These are phyloP conservation scores for Arenaria interpres DNA, from an alignment of 2,113 vertebrate species.

Conservation along the genomic window DNA sequence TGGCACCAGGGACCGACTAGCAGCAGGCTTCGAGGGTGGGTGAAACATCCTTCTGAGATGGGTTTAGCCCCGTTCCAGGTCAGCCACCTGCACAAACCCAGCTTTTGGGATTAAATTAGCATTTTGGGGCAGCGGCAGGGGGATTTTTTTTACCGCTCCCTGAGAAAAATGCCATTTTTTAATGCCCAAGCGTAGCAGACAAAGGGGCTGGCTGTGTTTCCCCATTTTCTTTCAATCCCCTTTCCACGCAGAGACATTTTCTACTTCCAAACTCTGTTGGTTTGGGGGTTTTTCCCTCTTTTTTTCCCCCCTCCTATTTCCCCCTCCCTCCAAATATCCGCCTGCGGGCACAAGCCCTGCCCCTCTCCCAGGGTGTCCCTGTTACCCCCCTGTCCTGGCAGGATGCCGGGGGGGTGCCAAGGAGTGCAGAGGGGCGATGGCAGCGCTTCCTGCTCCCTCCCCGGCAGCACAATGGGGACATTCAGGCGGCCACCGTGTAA, in stretches of 20 bases:
- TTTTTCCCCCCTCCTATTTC: background rate
- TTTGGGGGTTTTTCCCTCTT: too few species aligned
- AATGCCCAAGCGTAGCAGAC: background rate
- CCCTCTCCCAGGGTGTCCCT: background rate
- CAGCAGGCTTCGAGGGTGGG: background rate
- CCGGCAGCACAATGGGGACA: slow-evolving; percentile 1
- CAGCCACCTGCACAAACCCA: background rate
- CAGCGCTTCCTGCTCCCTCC: background rate
- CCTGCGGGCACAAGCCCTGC: background rate
- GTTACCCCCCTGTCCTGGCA: background rate
- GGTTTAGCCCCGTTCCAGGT: background rate
- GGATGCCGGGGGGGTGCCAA: background rate
- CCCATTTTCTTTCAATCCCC: background rate
- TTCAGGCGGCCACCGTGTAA: background rate
- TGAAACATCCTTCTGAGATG: background rate
- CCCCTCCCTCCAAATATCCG: background rate
- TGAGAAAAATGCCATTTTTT: background rate
- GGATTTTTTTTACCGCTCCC: background rate
- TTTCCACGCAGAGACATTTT: slow-evolving; percentile 20
- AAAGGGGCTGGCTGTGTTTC: slow-evolving; percentile 4
- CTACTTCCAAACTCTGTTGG: background rate
- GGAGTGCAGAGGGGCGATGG: background rate
- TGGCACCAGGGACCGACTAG: background rate
- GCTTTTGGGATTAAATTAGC: background rate
- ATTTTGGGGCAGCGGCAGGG: background rate